A percentile compares a stretch with the other conserved stretches of the same genome.
Evolutionary conservation across 2,888 invertebrate species (phyloP).

Genomic region (Eledone cirrhosa): DNA sequence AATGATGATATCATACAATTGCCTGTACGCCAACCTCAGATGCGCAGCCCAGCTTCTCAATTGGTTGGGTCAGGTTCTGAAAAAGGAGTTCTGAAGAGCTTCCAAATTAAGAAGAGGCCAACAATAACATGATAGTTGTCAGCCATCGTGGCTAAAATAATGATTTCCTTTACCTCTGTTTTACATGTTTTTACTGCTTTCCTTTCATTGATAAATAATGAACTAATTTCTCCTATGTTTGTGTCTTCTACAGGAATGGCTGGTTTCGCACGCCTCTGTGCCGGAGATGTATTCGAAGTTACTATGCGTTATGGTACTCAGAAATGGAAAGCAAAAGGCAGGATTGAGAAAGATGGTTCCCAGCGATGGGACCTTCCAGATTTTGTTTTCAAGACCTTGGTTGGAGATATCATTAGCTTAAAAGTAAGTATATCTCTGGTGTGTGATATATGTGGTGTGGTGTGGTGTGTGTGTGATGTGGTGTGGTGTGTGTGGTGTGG

Average conservation of each 20-base stretch:
- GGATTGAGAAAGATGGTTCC: constrained; percentile 68
- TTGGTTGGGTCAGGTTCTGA: no score
- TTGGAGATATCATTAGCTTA: constrained; percentile 69
- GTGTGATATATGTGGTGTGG: no score
- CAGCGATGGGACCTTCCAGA: constrained; percentile 70
- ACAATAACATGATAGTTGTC: no score
- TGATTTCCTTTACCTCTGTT: background rate
- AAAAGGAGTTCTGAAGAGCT: no score
- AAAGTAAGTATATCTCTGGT: constrained; percentile 66
- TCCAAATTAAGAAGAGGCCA: no score
- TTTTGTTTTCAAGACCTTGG: constrained; percentile 67
- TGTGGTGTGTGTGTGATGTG: no score
- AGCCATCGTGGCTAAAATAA: no score
- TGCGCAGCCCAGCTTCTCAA: no score
- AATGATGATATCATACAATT: no score
- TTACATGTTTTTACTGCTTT: background rate
- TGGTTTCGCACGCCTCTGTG: constrained; percentile 72
- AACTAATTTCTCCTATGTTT: background rate
- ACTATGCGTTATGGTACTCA: constrained; percentile 70
- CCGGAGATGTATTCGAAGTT: constrained; percentile 73
- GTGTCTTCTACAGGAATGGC: constrained; percentile 67
- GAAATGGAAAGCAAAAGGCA: constrained; percentile 72
- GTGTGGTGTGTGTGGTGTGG: no score
- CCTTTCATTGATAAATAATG: background rate
- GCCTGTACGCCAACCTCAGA: no score